phyloP scores from a whole-genome alignment of 2,113 vertebrate species.

The Platanista minor region DNA sequence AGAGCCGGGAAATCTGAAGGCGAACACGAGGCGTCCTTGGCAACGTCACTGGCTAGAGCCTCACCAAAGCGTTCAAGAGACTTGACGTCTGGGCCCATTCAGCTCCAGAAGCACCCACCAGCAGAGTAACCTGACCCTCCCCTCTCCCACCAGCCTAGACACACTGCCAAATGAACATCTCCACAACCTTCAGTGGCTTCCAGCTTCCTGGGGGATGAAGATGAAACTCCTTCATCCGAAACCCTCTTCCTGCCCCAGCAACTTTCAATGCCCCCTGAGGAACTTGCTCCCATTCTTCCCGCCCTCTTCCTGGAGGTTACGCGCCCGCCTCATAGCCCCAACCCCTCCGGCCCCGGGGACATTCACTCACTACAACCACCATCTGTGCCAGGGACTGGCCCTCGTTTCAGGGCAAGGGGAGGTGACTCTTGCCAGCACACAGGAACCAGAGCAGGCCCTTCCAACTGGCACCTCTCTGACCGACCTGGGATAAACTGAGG shows the following conservation, averaged over 20 bases:
- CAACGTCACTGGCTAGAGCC: background rate
- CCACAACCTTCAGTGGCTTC: background rate
- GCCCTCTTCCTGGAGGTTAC: background rate
- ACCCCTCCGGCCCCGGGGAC: rapidly evolving
- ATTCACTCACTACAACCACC: background rate
- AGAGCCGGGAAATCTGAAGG: background rate
- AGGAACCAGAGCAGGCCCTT: background rate
- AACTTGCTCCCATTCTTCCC: background rate
- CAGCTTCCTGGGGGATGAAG: background rate
- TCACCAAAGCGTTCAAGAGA: background rate
- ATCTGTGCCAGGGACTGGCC: background rate
- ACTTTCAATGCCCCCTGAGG: background rate
- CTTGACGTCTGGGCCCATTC: background rate
- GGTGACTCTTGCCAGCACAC: background rate
- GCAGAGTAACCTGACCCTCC: background rate
- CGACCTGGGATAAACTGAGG: background rate
- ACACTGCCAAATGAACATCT: background rate
- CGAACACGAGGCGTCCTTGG: background rate
- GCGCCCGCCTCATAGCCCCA: background rate
- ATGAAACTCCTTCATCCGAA: background rate
- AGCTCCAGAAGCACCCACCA: background rate
- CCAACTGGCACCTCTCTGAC: background rate
- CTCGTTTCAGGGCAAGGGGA: background rate
- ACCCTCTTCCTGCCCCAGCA: background rate
- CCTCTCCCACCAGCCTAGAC: background rate